Conservation (phyloP, 37 sponge, comb jelly and placozoan species). For the Eunapius fragilis region DNA sequence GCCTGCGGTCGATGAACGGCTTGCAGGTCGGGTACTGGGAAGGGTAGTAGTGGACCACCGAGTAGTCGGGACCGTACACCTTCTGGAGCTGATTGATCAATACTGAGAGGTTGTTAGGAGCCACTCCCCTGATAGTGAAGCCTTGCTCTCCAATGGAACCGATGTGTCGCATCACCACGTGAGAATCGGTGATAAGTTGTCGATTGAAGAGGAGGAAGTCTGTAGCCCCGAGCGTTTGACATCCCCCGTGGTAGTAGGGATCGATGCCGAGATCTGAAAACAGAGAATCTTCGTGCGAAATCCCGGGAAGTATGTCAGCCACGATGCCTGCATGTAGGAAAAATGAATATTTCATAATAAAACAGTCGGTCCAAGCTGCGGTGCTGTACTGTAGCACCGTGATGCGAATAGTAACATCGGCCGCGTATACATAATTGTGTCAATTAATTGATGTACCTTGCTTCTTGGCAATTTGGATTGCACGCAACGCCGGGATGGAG, state of each 20-base stretch:
- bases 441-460: not conserved
- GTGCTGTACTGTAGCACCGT: too few relatives aligned
- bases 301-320: conserved; percentile 13
- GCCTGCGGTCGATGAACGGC: not conserved
- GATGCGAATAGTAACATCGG: too few relatives aligned
- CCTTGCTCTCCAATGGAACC: conserved; percentile 7
- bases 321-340: conserved; percentile 7
- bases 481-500: not conserved
- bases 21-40: conserved; percentile 1
- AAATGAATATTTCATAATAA: too few relatives aligned
- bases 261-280: conserved; percentile 27
- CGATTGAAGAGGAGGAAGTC: conserved; percentile 8
- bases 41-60: not conserved
- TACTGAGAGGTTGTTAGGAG: not conserved
- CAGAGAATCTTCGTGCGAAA: conserved; percentile 20
- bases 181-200: conserved; percentile 8
- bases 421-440: not conserved
- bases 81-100: conserved; percentile 8
- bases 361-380: too few relatives aligned
- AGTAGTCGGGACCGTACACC: conserved; percentile 13
- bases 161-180: conserved; percentile 8
- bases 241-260: conserved; percentile 9
- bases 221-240: conserved; percentile 12
- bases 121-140: not conserved
- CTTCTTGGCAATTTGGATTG: not conserved